Percentiles rank a stretch among this genome's conserved stretches.
These are phyloP conservation scores for Zaprionus camerounensis DNA, from an alignment of 1,140 invertebrate species.

Conservation along the genomic window DNA sequence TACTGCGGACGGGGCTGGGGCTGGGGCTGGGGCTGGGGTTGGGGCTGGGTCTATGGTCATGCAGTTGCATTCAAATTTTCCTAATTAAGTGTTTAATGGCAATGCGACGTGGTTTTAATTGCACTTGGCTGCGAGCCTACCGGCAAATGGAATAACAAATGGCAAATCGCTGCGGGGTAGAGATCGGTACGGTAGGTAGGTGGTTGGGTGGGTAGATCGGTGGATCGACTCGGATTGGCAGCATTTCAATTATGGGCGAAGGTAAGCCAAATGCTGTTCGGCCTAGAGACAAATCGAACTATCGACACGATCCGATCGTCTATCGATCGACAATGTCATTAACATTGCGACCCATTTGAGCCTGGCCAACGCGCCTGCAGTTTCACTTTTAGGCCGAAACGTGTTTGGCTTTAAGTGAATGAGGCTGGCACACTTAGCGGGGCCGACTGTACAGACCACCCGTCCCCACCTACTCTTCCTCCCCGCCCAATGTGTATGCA, in stretches of 20 bases:
- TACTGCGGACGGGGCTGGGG: neutral
- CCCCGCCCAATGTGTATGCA: too few species aligned
- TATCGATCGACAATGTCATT: constrained; percentile 39
- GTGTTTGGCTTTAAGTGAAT: constrained; percentile 49
- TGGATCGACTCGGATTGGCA: constrained; percentile 39
- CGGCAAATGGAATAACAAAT: neutral
- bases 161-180: constrained; percentile 5
- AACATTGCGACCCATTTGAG: constrained; percentile 30
- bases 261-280: constrained; percentile 23
- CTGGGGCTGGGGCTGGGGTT: neutral
- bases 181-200: neutral
- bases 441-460: neutral
- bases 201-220: constrained; percentile 31
- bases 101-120: constrained; percentile 79
- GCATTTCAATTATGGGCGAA: constrained; percentile 62
- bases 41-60: neutral
- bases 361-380: constrained; percentile 9
- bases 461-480: too few species aligned
- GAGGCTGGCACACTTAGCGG: constrained; percentile 21
- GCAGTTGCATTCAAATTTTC: constrained; percentile 78
- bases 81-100: constrained; percentile 77
- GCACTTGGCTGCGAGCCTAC: constrained; percentile 30
- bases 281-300: constrained; percentile 36
- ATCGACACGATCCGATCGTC: neutral
- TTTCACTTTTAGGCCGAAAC: constrained; percentile 49